phyloP scores from a whole-genome alignment of 2,113 vertebrate genomes.

The Tinamus guttatus region DNA sequence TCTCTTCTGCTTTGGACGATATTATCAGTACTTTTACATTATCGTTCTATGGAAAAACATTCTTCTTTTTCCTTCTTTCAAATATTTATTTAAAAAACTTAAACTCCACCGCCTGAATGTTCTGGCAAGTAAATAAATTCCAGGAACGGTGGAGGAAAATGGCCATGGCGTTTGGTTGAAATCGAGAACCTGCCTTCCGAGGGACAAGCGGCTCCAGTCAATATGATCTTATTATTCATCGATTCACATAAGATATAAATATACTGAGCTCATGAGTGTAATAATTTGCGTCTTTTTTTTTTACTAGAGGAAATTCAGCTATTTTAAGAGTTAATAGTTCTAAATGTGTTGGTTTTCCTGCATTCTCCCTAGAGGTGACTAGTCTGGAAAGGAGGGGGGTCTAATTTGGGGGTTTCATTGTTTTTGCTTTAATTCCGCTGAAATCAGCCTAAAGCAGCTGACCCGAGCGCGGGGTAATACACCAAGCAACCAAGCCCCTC shows the following conservation, averaged over 20 bases:
- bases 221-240: constrained; percentile 27
- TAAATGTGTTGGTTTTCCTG: constrained; percentile 77
- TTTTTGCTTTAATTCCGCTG: constrained; percentile 15
- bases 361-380: constrained; percentile 61
- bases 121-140: constrained; percentile 46
- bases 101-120: neutral
- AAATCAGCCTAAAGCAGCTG: neutral
- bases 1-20: constrained; percentile 19
- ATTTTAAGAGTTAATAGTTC: constrained; percentile 69
- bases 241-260: constrained; percentile 41
- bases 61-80: constrained; percentile 33
- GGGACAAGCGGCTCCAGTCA: neutral
- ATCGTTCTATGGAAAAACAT: constrained; percentile 15
- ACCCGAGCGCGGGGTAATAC: neutral
- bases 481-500: neutral
- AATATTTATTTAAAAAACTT: constrained; percentile 41
- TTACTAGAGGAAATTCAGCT: constrained; percentile 58
- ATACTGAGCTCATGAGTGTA: constrained; percentile 23
- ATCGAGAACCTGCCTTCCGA: neutral
- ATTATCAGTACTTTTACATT: constrained; percentile 49
- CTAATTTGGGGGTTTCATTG: constrained; percentile 14
- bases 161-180: neutral
- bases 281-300: constrained; percentile 19
- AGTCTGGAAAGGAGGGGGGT: constrained; percentile 26
- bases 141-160: neutral